Percentiles rank a stretch among this genome's conserved stretches.
Conservation (phyloP, 2,888 invertebrate genomes). For the Micoletzkya japonica region DNA sequence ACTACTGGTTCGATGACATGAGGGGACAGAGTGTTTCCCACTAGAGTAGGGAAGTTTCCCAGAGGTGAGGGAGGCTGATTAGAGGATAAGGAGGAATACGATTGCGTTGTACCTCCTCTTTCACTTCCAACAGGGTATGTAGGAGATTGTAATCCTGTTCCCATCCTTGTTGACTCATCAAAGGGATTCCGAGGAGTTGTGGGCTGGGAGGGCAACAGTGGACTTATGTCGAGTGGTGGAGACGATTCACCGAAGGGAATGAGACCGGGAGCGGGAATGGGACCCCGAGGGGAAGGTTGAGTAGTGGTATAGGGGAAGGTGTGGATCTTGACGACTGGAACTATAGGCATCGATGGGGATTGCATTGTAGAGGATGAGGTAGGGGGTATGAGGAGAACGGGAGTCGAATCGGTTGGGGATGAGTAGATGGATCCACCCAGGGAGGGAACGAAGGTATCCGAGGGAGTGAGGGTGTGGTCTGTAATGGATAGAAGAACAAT, state of each 20-base stretch:
- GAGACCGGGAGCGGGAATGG: conserved; percentile 20
- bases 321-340: conserved; percentile 16
- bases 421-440: conserved; percentile 6
- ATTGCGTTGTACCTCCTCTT: no score
- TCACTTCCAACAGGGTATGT: no score
- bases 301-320: background rate
- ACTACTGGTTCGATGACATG: no score
- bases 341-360: background rate
- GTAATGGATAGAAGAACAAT: background rate
- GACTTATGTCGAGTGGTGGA: background rate
- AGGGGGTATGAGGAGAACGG: background rate
- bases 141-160: no score
- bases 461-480: background rate
- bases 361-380: background rate
- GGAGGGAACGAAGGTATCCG: conserved; percentile 4
- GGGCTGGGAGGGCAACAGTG: background rate
- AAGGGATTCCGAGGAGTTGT: conserved; percentile 11
- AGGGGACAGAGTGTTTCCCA: no score
- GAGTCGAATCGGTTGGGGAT: background rate
- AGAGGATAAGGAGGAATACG: no score
- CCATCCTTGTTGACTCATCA: no score
- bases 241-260: background rate
- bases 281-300: background rate
- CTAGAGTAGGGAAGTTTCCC: no score
- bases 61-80: no score